phyloP scores from a whole-genome alignment of 2,113 vertebrate genomes.

The Pycnonotus jocosus region DNA sequence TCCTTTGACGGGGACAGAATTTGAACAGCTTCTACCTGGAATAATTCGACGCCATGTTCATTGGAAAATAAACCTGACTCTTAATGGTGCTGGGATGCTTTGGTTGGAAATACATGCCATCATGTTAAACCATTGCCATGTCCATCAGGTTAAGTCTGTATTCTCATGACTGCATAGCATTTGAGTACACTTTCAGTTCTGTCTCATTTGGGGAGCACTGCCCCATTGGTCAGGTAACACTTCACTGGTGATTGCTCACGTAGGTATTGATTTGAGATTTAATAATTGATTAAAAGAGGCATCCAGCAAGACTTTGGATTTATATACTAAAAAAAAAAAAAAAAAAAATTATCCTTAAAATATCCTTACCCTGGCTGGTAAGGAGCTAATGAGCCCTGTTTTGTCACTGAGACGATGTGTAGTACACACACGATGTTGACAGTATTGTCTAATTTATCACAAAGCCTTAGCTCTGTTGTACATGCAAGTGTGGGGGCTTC shows the following conservation, averaged over 20 bases:
- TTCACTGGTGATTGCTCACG: background rate
- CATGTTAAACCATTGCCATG: conserved; percentile 82
- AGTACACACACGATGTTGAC: conserved; percentile 37
- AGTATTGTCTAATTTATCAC: conserved; percentile 57
- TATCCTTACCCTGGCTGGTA: conserved; percentile 3
- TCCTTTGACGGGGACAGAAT: conserved; percentile 31
- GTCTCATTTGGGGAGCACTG: conserved; percentile 23
- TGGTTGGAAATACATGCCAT: conserved; percentile 70
- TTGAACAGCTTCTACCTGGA: conserved; percentile 51
- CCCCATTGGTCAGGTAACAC: conserved; percentile 17
- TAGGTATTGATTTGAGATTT: conserved; percentile 39
- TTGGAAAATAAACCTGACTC: conserved; percentile 17
- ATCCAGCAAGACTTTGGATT: conserved; percentile 29
- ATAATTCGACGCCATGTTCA: background rate
- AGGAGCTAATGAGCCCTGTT: conserved; percentile 58
- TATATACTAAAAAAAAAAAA: background rate
- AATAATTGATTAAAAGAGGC: conserved; percentile 63
- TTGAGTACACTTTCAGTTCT: conserved; percentile 47
- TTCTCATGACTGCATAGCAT: conserved; percentile 38
- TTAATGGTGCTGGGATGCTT: conserved; percentile 34
- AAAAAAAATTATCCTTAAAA: background rate
- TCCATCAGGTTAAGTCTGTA: conserved; percentile 73
- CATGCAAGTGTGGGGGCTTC: conserved; percentile 27
- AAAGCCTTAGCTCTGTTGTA: conserved; percentile 44
- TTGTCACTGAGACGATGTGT: conserved; percentile 30